Evolutionary conservation across 2,888 invertebrate genomes (phyloP).

Genomic region (Drosophila tanythrix): DNA sequence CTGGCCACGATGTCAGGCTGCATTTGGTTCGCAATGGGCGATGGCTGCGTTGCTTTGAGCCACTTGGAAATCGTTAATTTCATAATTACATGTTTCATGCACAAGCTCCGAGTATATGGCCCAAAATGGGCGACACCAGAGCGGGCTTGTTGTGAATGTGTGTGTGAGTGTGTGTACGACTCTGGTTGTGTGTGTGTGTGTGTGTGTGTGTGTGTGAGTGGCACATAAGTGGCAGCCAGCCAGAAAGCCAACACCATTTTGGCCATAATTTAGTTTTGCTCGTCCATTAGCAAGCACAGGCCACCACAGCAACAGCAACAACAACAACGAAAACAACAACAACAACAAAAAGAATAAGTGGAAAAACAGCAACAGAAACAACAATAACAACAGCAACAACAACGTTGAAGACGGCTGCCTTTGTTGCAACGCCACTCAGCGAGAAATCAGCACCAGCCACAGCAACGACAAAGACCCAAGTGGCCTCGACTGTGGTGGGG

Average conservation of each 20-base stretch:
- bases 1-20: constrained; percentile 12
- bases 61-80: constrained; percentile 84
- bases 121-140: constrained; percentile 52
- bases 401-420: constrained; percentile 47
- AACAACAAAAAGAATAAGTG: neutral
- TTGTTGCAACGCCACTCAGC: constrained; percentile 78
- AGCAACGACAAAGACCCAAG: constrained; percentile 44
- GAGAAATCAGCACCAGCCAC: constrained; percentile 71
- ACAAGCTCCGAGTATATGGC: constrained; percentile 53
- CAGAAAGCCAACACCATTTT: constrained; percentile 81
- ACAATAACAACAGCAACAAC: constrained; percentile 2
- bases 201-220: constrained; percentile 66
- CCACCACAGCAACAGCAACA: constrained; percentile 17
- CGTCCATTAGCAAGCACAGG: constrained; percentile 75
- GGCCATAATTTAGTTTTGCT: constrained; percentile 80
- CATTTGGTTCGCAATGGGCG: constrained; percentile 12
- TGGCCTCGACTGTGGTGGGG: constrained; percentile 48
- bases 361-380: constrained; percentile 17
- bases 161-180: constrained; percentile 7
- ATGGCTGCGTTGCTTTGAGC: constrained; percentile 67
- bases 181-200: constrained; percentile 49
- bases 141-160: constrained; percentile 7
- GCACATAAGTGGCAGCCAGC: constrained; percentile 80
- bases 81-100: constrained; percentile 84
- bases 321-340: neutral